Percentiles rank a stretch among this genome's conserved stretches.
phyloP scores from a whole-genome alignment of 2,888 invertebrate species.

The Anoncus sp. region DNA sequence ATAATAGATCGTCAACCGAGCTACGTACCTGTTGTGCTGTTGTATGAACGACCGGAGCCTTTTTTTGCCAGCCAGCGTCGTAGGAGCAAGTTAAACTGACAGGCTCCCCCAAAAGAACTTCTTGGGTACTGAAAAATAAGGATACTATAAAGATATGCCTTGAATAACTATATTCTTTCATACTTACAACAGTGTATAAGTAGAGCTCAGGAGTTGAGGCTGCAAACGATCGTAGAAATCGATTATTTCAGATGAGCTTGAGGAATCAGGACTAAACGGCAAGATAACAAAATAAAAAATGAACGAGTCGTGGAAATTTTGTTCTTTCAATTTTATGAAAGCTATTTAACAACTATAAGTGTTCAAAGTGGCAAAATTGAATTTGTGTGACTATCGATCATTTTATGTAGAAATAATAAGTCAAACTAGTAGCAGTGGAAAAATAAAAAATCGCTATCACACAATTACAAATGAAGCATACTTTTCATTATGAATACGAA shows the following conservation, averaged over 20 bases:
- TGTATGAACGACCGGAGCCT: neutral
- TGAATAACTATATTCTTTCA: neutral
- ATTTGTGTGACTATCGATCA: neutral
- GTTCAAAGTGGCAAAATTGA: neutral
- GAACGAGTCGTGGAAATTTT: neutral
- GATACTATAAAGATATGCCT: too few species aligned
- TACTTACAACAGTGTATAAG: neutral
- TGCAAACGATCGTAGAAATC: conserved; percentile 2
- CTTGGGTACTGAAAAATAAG: neutral
- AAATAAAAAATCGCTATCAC: too few species aligned
- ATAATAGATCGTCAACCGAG: too few species aligned
- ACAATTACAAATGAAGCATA: too few species aligned
- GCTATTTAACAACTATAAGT: too few species aligned
- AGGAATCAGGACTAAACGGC: neutral
- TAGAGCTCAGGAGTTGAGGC: conserved; percentile 1
- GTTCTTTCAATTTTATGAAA: neutral
- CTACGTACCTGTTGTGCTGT: conserved; percentile 2
- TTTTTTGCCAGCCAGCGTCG: conserved; percentile 2
- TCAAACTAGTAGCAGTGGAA: neutral
- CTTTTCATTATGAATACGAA: too few species aligned
- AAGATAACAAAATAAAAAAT: conserved; percentile 1
- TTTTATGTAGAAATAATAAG: neutral
- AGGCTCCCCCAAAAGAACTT: neutral
- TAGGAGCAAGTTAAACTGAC: neutral
- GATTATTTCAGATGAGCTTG: neutral